Evolutionary conservation across 2,113 vertebrate genomes (phyloP).

Genomic region (Cavia aperea): DNA sequence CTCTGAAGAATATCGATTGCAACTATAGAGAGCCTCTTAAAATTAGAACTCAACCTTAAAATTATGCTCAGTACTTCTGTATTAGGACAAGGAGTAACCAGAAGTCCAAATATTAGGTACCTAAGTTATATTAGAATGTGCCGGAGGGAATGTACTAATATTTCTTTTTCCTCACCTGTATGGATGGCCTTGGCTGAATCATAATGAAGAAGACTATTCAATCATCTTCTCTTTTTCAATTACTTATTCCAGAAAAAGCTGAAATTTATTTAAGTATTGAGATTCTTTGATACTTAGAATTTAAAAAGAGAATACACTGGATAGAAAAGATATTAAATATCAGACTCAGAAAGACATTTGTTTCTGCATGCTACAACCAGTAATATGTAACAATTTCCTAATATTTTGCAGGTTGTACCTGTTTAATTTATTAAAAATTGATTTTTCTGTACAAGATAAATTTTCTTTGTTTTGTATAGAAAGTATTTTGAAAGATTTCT

Average conservation of each 20-base stretch:
- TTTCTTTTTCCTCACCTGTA: not conserved
- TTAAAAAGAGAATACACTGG: not conserved
- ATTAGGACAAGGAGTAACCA: not conserved
- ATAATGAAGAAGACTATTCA: slow-evolving; percentile 30
- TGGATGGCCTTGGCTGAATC: not conserved
- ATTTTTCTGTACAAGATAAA: slow-evolving; percentile 33
- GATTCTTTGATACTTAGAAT: slow-evolving; percentile 10
- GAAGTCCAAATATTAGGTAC: not conserved
- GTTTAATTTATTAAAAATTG: not conserved
- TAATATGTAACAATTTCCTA: not conserved
- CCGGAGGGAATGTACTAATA: not conserved
- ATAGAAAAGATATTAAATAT: slow-evolving; percentile 29
- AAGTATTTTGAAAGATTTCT: not conserved
- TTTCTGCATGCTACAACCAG: not conserved
- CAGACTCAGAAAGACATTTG: slow-evolving; percentile 29
- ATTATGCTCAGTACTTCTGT: not conserved
- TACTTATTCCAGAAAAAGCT: not conserved
- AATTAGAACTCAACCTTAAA: not conserved
- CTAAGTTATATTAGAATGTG: not conserved
- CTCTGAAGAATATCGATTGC: not conserved
- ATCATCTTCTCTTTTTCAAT: slow-evolving; percentile 12
- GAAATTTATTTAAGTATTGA: slow-evolving; percentile 35
- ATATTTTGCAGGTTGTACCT: not conserved
- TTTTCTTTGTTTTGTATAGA: not conserved
- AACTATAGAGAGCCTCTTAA: not conserved